phyloP scores from a whole-genome alignment of 2,113 vertebrate species.

The Myotis lucifugus region DNA sequence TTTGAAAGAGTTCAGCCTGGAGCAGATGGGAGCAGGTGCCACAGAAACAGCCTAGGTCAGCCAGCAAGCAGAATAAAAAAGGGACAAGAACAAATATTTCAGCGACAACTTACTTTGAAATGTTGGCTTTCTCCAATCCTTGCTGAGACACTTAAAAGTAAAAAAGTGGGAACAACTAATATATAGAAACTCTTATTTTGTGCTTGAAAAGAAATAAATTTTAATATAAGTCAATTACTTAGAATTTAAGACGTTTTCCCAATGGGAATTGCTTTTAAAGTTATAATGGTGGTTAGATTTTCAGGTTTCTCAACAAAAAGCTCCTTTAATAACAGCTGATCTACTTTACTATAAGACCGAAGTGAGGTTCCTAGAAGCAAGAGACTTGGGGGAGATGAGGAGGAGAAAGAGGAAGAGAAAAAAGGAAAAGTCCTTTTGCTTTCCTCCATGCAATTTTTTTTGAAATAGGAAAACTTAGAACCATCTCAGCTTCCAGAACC shows the following conservation, averaged over 20 bases:
- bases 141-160: slow-evolving; percentile 12
- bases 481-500: not conserved
- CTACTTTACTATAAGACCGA: not conserved
- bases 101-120: slow-evolving; percentile 9
- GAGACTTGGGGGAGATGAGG: not conserved
- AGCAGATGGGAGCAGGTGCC: slow-evolving; percentile 60
- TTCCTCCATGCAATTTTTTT: not conserved
- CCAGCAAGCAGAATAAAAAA: not conserved
- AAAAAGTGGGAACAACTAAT: not conserved
- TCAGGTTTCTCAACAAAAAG: not conserved
- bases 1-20: slow-evolving; percentile 61
- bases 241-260: not conserved
- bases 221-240: not conserved
- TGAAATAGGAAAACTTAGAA: not conserved
- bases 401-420: not conserved
- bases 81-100: slow-evolving; percentile 11
- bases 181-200: not conserved
- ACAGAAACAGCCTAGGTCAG: slow-evolving; percentile 56
- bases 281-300: not conserved
- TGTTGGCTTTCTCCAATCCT: not conserved
- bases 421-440: not conserved
- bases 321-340: not conserved
- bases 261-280: not conserved
- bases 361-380: not conserved
- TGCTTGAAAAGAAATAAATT: not conserved